phyloP scores from a whole-genome alignment of 2,797 vertebrate species.

The Loris lydekkerianus region DNA sequence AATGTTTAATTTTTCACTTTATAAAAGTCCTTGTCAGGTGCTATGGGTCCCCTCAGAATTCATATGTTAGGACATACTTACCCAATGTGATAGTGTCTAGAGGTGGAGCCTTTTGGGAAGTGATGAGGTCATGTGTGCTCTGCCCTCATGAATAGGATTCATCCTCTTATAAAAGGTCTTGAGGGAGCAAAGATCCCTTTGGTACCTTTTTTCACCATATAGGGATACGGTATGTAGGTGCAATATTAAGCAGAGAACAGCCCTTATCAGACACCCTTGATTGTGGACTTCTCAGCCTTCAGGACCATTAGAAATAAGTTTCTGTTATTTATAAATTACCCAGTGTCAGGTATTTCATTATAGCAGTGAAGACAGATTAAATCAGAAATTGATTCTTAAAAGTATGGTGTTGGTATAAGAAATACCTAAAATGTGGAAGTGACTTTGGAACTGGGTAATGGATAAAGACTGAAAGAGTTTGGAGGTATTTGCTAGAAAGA shows the following conservation, averaged over 20 bases:
- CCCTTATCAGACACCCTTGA: background rate
- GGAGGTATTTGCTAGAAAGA: background rate
- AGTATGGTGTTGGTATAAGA: background rate
- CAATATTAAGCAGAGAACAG: background rate
- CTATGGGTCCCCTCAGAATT: background rate
- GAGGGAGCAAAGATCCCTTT: background rate
- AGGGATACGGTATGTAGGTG: background rate
- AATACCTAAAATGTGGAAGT: background rate
- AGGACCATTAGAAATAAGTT: background rate
- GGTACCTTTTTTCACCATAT: background rate
- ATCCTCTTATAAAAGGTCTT: background rate
- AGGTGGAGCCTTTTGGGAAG: background rate
- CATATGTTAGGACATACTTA: background rate
- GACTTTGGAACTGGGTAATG: background rate
- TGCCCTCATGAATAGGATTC: background rate
- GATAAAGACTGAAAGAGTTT: background rate
- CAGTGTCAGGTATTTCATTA: background rate
- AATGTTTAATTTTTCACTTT: background rate
- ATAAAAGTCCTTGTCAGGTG: background rate
- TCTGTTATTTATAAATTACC: background rate
- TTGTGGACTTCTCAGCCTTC: background rate
- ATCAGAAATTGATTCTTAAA: background rate
- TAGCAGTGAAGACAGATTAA: background rate
- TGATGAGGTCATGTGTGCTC: background rate
- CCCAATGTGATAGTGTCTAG: background rate